A percentile compares a stretch with the other conserved stretches of the same genome.
phyloP scores from a whole-genome alignment of 2,888 invertebrate genomes.

The Colostygia pectinataria region DNA sequence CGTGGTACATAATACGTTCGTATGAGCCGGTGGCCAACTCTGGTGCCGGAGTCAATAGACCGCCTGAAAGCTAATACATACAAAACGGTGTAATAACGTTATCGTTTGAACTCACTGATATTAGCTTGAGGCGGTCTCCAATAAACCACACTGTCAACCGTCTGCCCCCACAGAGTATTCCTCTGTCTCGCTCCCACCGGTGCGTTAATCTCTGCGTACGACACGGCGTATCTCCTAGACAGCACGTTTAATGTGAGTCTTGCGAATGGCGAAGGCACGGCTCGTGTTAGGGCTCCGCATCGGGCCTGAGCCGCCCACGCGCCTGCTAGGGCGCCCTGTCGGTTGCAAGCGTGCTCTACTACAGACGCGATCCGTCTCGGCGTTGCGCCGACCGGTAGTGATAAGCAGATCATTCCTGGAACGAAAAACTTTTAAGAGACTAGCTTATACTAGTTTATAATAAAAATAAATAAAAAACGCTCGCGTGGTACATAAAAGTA shows the following conservation, averaged over 20 bases:
- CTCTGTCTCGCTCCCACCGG: constrained; percentile 64
- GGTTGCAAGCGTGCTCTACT: constrained; percentile 59
- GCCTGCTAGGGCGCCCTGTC: constrained; percentile 79
- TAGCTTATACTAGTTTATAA: too few relatives aligned
- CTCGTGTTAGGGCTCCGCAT: constrained; percentile 83
- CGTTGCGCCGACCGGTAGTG: constrained; percentile 81
- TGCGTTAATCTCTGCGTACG: constrained; percentile 83
- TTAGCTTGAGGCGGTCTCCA: constrained; percentile 91
- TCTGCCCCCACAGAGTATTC: constrained; percentile 85
- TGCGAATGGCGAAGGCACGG: constrained; percentile 82
- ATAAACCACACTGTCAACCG: constrained; percentile 84
- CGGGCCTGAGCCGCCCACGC: constrained; percentile 77
- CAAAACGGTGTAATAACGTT: too few relatives aligned
- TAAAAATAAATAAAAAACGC: too few relatives aligned
- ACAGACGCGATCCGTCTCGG: constrained; percentile 65
- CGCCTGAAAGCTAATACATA: too few relatives aligned
- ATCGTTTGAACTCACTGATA: constrained; percentile 83
- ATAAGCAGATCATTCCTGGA: constrained; percentile 85
- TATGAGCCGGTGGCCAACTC: too few relatives aligned
- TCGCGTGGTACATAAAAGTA: too few relatives aligned
- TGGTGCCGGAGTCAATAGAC: too few relatives aligned
- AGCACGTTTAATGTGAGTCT: constrained; percentile 83
- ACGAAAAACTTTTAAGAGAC: not conserved
- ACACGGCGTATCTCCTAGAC: constrained; percentile 86
- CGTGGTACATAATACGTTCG: too few relatives aligned